Conservation (phyloP, 2,888 invertebrate genomes). For the Alentia gelatinosa region DNA sequence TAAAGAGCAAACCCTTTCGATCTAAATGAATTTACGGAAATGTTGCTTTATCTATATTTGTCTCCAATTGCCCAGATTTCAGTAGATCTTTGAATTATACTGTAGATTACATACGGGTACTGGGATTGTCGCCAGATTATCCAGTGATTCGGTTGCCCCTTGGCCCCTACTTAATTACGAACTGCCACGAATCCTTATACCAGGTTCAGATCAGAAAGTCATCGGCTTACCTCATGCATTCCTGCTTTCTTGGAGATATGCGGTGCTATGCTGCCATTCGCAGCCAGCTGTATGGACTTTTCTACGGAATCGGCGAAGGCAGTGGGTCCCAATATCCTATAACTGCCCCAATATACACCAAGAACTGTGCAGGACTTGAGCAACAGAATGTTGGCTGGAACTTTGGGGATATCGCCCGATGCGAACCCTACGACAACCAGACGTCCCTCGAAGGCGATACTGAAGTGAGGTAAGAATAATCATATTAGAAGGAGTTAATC, state of each 20-base stretch:
- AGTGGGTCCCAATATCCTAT: constrained; percentile 80
- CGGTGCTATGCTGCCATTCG: constrained; percentile 85
- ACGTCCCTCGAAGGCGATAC: constrained; percentile 83
- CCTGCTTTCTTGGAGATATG: constrained; percentile 83
- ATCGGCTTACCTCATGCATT: constrained; percentile 81
- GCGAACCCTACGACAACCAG: constrained; percentile 83
- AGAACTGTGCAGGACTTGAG: constrained; percentile 82
- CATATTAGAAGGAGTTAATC: no score
- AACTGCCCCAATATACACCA: constrained; percentile 81
- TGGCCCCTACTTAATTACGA: no score
- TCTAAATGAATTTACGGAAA: no score
- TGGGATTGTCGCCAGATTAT: no score
- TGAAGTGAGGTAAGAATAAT: constrained; percentile 79
- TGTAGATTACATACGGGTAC: neutral
- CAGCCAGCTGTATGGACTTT: constrained; percentile 84
- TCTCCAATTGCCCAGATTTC: no score
- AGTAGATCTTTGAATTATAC: no score
- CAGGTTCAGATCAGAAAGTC: no score
- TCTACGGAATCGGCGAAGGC: constrained; percentile 84
- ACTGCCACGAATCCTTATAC: no score
- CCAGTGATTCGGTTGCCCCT: neutral
- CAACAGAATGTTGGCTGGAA: constrained; percentile 80
- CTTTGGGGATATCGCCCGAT: constrained; percentile 82
- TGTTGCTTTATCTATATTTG: no score
- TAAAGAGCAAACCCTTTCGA: no score